Evolutionary conservation across 2,888 invertebrate species (phyloP).

Genomic region (Oithona nana): DNA sequence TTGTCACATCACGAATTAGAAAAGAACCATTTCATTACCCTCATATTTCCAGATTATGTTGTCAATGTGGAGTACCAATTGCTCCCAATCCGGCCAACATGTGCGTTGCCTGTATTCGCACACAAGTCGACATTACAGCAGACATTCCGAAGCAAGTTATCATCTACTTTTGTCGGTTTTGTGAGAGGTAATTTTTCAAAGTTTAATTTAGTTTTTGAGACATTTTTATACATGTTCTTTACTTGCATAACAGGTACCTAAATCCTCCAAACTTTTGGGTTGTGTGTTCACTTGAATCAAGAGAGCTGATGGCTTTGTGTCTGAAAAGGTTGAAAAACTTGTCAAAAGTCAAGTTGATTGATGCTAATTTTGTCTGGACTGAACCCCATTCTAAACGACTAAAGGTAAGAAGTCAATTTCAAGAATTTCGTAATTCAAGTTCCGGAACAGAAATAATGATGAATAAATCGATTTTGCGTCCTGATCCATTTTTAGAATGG

Average conservation of each 20-base stretch:
- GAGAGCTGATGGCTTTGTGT: slow-evolving; percentile 71
- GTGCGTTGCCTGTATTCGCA: slow-evolving; percentile 83
- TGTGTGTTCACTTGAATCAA: slow-evolving; percentile 22
- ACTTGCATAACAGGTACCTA: slow-evolving; percentile 27
- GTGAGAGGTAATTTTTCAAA: slow-evolving; percentile 42
- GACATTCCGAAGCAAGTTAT: slow-evolving; percentile 84
- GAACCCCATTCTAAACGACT: slow-evolving; percentile 96
- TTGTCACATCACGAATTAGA: too few relatives aligned
- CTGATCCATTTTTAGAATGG: neutral
- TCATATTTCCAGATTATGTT: slow-evolving; percentile 5
- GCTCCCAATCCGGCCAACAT: slow-evolving; percentile 91
- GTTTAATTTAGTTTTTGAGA: too few relatives aligned
- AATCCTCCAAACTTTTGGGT: slow-evolving; percentile 31
- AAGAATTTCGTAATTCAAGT: neutral
- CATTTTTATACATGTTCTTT: neutral
- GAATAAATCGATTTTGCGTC: neutral
- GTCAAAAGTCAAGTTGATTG: slow-evolving; percentile 68
- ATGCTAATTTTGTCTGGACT: slow-evolving; percentile 96
- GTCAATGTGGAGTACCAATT: slow-evolving; percentile 65
- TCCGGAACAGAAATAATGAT: neutral
- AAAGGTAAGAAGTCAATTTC: slow-evolving; percentile 40
- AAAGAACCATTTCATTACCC: too few relatives aligned
- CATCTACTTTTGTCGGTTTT: slow-evolving; percentile 73
- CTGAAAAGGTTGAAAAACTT: slow-evolving; percentile 78
- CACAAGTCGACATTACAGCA: slow-evolving; percentile 83